These are phyloP conservation scores for Acrocephalus arundinaceus DNA, from an alignment of 2,113 vertebrate genomes.

Conservation along the genomic window DNA sequence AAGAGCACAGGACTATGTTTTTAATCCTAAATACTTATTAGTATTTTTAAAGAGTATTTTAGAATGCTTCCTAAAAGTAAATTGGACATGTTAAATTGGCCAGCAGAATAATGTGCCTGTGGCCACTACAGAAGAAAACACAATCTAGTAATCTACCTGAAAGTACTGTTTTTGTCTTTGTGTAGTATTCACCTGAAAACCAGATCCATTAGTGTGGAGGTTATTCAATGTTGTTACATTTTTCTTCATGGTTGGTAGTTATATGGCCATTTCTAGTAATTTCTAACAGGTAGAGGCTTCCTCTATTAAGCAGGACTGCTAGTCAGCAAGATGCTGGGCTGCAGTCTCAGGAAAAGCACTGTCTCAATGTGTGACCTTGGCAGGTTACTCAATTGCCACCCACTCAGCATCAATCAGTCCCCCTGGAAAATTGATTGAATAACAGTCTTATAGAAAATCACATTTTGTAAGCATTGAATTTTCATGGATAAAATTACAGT, in stretches of 20 bases:
- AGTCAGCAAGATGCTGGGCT: background rate
- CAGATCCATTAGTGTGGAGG: background rate
- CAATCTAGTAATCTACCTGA: background rate
- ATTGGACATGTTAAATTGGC: background rate
- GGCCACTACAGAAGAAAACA: background rate
- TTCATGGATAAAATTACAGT: background rate
- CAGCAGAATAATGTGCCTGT: background rate
- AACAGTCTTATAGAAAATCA: background rate
- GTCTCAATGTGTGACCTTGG: background rate
- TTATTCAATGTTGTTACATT: background rate
- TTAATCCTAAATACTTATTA: background rate
- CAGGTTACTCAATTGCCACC: background rate
- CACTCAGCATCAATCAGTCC: background rate
- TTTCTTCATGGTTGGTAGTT: background rate
- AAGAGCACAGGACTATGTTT: background rate
- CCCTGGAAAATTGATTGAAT: background rate
- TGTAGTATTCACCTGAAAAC: background rate
- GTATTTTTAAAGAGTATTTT: background rate
- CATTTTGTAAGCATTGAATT: background rate
- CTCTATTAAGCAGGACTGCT: background rate
- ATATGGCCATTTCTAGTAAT: background rate
- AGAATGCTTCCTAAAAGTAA: background rate
- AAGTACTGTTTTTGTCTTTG: background rate
- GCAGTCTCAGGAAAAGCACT: background rate
- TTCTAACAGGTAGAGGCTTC: background rate